Conservation (phyloP, 2,113 vertebrate genomes). For the Baryphthengus martii region DNA sequence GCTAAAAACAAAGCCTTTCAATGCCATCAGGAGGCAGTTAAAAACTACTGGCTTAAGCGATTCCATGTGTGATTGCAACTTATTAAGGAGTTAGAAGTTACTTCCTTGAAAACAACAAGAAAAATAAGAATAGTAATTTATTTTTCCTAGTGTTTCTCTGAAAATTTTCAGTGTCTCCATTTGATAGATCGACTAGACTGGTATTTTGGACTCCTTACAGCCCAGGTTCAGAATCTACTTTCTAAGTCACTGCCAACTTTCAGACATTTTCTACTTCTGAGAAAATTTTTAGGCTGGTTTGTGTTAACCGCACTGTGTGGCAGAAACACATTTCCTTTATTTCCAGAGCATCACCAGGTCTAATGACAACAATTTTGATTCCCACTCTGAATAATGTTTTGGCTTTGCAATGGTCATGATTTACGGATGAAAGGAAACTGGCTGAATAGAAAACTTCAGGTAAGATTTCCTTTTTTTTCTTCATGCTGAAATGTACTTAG, state of each 20-base stretch:
- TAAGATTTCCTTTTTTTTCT: neutral
- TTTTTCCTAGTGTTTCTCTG: neutral
- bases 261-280: neutral
- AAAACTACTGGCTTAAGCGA: neutral
- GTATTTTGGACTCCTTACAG: accelerated
- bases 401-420: neutral
- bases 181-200: neutral
- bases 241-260: neutral
- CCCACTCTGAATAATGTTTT: neutral
- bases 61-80: neutral
- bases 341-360: neutral
- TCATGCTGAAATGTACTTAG: neutral
- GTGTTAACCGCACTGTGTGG: neutral
- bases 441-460: neutral
- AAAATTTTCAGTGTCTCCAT: neutral
- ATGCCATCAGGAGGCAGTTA: neutral
- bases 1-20: neutral
- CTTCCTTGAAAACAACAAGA: neutral
- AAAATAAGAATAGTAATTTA: neutral
- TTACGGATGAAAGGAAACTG: neutral
- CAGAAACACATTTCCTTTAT: neutral
- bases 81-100: neutral
- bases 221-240: neutral
- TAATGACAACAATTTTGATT: neutral
- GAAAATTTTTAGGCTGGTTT: neutral